Evolutionary conservation across 2,113 vertebrate species (phyloP).

Genomic region (Hypanus sabinus): DNA sequence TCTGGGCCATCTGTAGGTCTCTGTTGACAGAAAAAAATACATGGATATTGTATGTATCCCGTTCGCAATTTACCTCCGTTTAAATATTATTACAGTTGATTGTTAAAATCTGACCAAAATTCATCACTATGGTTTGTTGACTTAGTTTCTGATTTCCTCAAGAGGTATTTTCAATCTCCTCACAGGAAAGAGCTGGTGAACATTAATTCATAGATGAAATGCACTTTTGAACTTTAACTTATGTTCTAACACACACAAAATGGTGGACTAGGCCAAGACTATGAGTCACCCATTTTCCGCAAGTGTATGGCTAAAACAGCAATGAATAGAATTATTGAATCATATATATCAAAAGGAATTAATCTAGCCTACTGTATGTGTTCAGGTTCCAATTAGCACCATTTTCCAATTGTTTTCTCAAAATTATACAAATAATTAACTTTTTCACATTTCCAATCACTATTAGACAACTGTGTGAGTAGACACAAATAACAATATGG

Average conservation of each 20-base stretch:
- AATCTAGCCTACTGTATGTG: not conserved
- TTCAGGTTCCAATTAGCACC: not conserved
- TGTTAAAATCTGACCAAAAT: slow-evolving; percentile 6
- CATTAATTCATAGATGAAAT: not conserved
- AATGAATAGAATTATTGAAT: not conserved
- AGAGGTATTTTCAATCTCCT: not conserved
- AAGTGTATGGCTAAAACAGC: not conserved
- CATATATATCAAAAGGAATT: not conserved
- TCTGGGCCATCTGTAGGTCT: not conserved
- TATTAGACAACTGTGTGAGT: not conserved
- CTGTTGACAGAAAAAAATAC: not conserved
- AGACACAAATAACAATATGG: not conserved
- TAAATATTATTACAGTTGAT: not conserved
- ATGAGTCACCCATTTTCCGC: not conserved
- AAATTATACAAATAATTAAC: not conserved
- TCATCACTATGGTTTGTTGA: not conserved
- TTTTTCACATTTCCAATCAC: not conserved
- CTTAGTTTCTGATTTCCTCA: not conserved
- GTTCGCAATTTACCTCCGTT: not conserved
- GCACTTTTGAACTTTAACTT: not conserved
- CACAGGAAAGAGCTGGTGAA: not conserved
- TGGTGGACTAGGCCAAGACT: not conserved
- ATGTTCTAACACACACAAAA: not conserved
- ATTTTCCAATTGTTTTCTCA: not conserved
- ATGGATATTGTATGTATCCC: not conserved